Conservation (phyloP, 1,140 invertebrate genomes). For the Trichonephila clavipes region DNA sequence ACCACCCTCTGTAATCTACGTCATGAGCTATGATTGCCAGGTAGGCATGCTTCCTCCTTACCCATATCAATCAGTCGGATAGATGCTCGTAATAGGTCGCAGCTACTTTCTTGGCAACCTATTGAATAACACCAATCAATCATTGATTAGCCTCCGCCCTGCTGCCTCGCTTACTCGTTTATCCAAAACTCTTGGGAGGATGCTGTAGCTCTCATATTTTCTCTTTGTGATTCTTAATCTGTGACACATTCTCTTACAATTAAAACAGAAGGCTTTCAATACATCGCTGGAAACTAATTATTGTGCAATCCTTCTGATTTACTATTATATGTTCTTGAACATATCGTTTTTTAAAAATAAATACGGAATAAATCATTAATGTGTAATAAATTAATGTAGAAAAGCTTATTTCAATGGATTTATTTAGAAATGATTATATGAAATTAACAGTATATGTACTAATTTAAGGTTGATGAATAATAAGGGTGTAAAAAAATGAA, state of each 20-base stretch:
- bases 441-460: no score
- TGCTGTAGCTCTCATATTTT: conserved; percentile 8
- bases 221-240: background rate
- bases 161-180: conserved; percentile 29
- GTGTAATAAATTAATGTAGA: no score
- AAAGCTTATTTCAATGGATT: no score
- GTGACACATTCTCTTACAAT: background rate
- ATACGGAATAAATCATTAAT: no score
- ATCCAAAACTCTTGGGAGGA: background rate
- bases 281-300: no score
- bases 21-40: conserved; percentile 65
- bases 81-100: conserved; percentile 55
- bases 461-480: no score
- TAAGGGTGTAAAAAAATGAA: no score
- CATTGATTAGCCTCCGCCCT: conserved; percentile 61
- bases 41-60: conserved; percentile 53
- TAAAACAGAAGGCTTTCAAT: no score
- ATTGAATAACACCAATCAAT: conserved; percentile 73
- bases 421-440: no score
- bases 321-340: no score
- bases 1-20: conserved; percentile 50
- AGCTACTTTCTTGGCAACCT: conserved; percentile 64
- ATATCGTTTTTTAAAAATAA: no score
- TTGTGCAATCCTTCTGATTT: no score
- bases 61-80: conserved; percentile 59